A percentile compares a stretch with the other conserved stretches of the same genome.
These are phyloP conservation scores for Zapus hudsonius DNA, from an alignment of 2,113 vertebrate genomes.

Conservation along the genomic window DNA sequence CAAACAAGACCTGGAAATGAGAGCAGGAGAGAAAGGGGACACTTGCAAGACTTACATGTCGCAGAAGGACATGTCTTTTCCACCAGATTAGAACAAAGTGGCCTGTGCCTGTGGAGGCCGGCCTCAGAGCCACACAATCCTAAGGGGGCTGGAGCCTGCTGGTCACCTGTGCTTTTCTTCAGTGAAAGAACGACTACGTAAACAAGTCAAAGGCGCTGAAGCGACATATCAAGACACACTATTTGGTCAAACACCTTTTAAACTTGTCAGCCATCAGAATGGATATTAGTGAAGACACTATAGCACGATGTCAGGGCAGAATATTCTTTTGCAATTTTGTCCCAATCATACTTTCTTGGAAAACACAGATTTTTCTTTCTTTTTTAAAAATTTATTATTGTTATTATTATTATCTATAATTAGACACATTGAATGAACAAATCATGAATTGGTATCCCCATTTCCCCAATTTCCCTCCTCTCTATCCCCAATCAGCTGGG, in stretches of 20 bases:
- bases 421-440: no score
- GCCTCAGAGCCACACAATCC: no score
- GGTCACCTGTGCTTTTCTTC: not conserved
- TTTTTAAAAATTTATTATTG: not conserved
- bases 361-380: not conserved
- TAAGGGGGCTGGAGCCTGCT: not conserved
- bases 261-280: not conserved
- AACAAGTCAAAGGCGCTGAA: not conserved
- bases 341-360: not conserved
- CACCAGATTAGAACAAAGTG: not conserved
- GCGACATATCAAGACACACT: not conserved
- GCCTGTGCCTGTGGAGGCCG: fast-evolving
- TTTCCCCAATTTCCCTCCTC: no score
- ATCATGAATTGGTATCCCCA: no score
- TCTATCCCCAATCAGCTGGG: no score
- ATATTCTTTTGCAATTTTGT: not conserved
- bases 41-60: no score
- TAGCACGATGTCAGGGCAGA: not conserved
- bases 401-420: no score
- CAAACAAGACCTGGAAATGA: no score
- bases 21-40: no score
- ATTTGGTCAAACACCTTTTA: not conserved
- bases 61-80: not conserved
- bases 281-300: not conserved
- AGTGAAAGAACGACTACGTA: no score